phyloP scores from a whole-genome alignment of 2,888 invertebrate genomes.

The Pterostichus madidus region DNA sequence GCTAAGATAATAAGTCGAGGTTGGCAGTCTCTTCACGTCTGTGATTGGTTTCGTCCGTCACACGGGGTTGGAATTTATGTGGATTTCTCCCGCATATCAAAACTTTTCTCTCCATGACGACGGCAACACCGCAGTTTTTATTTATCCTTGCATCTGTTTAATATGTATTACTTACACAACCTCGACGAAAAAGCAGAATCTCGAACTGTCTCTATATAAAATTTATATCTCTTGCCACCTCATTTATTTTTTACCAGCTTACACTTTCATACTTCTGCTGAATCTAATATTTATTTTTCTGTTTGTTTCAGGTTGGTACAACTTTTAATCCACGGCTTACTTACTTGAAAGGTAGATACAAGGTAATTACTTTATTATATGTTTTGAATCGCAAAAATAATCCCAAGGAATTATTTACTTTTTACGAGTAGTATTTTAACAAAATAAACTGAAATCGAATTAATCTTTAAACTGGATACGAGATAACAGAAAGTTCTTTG shows the following conservation, averaged over 20 bases:
- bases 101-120: neutral
- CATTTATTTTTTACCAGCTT: slow-evolving; percentile 1
- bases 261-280: slow-evolving; percentile 3
- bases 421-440: no score
- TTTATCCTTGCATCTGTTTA: slow-evolving; percentile 17
- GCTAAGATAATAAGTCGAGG: slow-evolving; percentile 9
- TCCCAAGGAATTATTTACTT: no score
- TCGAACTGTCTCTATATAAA: neutral
- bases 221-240: neutral
- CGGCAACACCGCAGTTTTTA: neutral
- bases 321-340: neutral
- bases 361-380: neutral
- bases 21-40: neutral
- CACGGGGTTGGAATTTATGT: neutral
- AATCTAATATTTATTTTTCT: slow-evolving; percentile 5
- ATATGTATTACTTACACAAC: slow-evolving; percentile 24
- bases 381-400: no score
- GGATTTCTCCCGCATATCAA: neutral
- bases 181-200: neutral
- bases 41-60: neutral
- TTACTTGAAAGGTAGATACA: neutral
- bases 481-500: no score
- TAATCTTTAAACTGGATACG: no score
- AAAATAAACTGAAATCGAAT: no score
- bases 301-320: neutral